Evolutionary conservation across 1,140 invertebrate genomes (phyloP), one percentile per base, ranked within the genome.

Genomic region (Leptopilina boulardi): DNA sequence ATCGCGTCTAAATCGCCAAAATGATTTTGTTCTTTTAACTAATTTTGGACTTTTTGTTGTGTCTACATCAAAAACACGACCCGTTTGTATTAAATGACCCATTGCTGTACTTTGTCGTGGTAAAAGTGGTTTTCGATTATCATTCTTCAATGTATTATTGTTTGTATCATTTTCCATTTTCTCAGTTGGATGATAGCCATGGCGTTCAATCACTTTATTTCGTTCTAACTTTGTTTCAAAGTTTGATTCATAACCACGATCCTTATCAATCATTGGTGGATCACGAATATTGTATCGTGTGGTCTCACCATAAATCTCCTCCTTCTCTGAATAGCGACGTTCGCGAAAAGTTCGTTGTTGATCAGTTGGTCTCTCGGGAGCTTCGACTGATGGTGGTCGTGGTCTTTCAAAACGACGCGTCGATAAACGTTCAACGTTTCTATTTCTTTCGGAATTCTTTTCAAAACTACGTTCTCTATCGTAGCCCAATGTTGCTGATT

Each of bases 1-100:
- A 15, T 91, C 90, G 47, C 94, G 92, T 51, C 95, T 94, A 83
- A 97, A 96, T 81, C 95, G 94, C 96, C 95, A 96, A 80, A 97
- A 96, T 0, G 95, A 96, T 88, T 96, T 96, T 0, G 95, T 96
- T 41, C 96, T 91, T 86, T 96, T 96, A 0, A 97, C 93, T 19
- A 92, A 79, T 38, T 92, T 92, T 3, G 91, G 92, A 34, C 91
- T 93, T 71, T 90, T 92, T 83, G 78, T 92, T 83, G 78, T 89
- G 78, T 88, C 92, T 83, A 83, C 74, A 81, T 92, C 81, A 85
- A 91, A 83, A 78, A 89, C 77, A 77, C 88, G 79, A 83, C 91
- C 76, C 80, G 90, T 86, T 15, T 88, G 87, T 5, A 83, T 82
- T 15, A 87, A 9, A 18, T 88, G 84, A 1, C 90, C 92, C 56